Evolutionary conservation across 2,113 vertebrate species (phyloP).

Genomic region (Excalfactoria chinensis): DNA sequence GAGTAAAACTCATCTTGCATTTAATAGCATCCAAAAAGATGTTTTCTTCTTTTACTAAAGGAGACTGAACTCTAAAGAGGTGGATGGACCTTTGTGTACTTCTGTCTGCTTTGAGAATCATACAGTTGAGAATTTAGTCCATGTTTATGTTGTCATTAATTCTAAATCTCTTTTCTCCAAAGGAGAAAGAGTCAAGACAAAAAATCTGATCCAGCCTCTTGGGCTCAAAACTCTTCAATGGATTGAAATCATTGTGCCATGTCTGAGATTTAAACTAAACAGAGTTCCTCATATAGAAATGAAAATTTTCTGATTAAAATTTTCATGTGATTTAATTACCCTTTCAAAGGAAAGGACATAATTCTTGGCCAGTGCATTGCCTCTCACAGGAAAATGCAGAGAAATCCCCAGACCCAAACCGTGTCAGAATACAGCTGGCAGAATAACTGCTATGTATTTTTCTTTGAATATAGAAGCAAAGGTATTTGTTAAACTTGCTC

Average conservation of each 20-base stretch:
- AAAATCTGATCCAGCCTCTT: not conserved
- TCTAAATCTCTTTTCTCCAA: not conserved
- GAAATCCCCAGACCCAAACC: not conserved
- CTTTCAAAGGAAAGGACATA: not conserved
- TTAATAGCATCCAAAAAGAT: not conserved
- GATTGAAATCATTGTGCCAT: not conserved
- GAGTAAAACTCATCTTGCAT: not conserved
- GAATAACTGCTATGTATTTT: not conserved
- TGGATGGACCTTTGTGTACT: accelerated
- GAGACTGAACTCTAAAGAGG: not conserved
- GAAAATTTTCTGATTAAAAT: not conserved
- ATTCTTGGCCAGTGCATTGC: not conserved
- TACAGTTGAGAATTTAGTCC: not conserved
- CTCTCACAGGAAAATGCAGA: not conserved
- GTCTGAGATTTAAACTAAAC: not conserved
- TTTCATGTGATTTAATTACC: not conserved
- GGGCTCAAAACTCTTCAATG: not conserved
- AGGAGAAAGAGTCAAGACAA: not conserved
- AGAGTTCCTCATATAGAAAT: not conserved
- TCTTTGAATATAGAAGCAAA: not conserved
- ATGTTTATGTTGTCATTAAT: not conserved
- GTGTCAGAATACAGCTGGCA: not conserved
- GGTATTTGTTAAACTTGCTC: not conserved
- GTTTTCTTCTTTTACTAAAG: not conserved
- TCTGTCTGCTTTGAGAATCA: not conserved